phyloP scores from a whole-genome alignment of 1,140 invertebrate genomes.

The Trachymyrmex septentrionalis region DNA sequence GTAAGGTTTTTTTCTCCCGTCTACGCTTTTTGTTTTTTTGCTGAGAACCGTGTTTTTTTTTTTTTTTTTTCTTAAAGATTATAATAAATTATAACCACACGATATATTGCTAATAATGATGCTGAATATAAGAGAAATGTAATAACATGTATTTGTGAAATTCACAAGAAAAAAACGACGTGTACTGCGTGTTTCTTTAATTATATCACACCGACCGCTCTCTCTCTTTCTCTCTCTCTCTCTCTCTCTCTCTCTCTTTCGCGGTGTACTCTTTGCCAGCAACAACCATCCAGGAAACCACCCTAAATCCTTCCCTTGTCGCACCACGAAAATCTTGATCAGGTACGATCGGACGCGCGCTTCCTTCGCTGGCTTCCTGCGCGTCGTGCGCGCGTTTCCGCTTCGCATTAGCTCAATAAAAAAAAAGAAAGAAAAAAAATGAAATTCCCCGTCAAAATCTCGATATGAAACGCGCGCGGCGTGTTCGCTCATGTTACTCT shows the following conservation, averaged over 20 bases:
- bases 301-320: neutral
- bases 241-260: slow-evolving; percentile 63
- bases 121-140: slow-evolving; percentile 75
- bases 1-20: slow-evolving; percentile 69
- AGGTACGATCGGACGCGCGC: slow-evolving; percentile 70
- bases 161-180: slow-evolving; percentile 78
- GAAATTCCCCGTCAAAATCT: slow-evolving; percentile 14
- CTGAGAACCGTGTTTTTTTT: slow-evolving; percentile 81
- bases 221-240: slow-evolving; percentile 61
- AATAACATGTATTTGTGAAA: slow-evolving; percentile 81
- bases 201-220: slow-evolving; percentile 64
- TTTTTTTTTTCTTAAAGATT: slow-evolving; percentile 76
- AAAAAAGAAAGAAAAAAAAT: neutral
- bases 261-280: slow-evolving; percentile 66
- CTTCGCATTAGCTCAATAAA: slow-evolving; percentile 30
- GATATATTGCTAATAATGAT: slow-evolving; percentile 73
- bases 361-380: slow-evolving; percentile 81
- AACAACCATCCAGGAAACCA: slow-evolving; percentile 32
- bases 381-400: slow-evolving; percentile 72
- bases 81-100: slow-evolving; percentile 76
- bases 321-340: slow-evolving; percentile 40
- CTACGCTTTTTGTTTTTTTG: slow-evolving; percentile 62
- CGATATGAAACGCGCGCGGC: slow-evolving; percentile 32
- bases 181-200: slow-evolving; percentile 77
- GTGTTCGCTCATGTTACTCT: slow-evolving; percentile 23